Conservation (phyloP, 2,113 vertebrate genomes). For the Chascanopsetta lugubris region DNA sequence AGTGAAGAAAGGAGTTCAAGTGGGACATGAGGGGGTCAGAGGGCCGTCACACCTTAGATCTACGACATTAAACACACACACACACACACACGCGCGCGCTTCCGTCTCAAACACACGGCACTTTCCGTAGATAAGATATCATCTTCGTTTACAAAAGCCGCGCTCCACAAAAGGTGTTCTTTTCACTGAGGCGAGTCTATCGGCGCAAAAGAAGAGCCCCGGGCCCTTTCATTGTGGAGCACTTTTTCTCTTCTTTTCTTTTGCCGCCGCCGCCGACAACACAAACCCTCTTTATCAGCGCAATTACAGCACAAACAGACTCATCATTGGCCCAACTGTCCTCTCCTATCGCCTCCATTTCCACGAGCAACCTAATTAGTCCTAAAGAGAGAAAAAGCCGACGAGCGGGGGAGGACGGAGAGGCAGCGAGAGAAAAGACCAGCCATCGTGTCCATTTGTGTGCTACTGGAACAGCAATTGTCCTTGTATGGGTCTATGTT, state of each 20-base stretch:
- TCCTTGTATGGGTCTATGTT: conserved; percentile 40
- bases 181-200: conserved; percentile 56
- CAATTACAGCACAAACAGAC: conserved; percentile 81
- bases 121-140: conserved; percentile 71
- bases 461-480: too few species aligned
- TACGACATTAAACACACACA: conserved; percentile 61
- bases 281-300: conserved; percentile 77
- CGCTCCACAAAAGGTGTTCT: conserved; percentile 65
- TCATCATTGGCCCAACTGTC: conserved; percentile 76
- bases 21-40: conserved; percentile 55
- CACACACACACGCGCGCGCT: conserved; percentile 21
- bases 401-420: conserved; percentile 61
- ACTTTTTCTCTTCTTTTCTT: conserved; percentile 61
- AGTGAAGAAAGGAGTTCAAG: conserved; percentile 40
- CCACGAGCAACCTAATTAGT: conserved; percentile 86
- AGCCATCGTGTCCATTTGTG: conserved; percentile 69
- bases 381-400: conserved; percentile 77
- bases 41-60: conserved; percentile 54
- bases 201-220: conserved; percentile 45
- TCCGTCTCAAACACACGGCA: conserved; percentile 57
- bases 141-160: conserved; percentile 67
- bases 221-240: conserved; percentile 61
- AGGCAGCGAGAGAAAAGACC: conserved; percentile 59
- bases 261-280: conserved; percentile 64
- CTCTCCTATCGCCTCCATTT: conserved; percentile 75